Conservation (phyloP, 30 jellyfish, hydroid and myxozoan species). For the Pseudorhiza aurosa region DNA sequence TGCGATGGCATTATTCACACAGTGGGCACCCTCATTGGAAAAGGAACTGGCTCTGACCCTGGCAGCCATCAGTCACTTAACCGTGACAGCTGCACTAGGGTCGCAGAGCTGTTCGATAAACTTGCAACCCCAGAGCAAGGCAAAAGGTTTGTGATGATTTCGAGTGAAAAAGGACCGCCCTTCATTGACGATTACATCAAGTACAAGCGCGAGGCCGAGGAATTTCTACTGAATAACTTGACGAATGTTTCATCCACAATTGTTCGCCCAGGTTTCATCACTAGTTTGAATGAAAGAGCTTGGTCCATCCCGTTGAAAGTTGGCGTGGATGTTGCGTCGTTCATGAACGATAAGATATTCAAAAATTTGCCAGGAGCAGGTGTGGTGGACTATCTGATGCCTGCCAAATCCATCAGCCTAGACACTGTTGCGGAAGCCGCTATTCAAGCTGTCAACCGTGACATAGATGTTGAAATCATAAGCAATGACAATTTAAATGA, state of each 20-base stretch:
- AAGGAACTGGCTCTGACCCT: slow-evolving; percentile 74
- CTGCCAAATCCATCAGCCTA: slow-evolving; percentile 56
- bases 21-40: slow-evolving; percentile 64
- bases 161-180: slow-evolving; percentile 80
- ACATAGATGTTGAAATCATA: slow-evolving; percentile 35
- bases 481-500: slow-evolving; percentile 44
- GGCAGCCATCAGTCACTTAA: slow-evolving; percentile 69
- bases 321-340: slow-evolving; percentile 57
- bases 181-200: slow-evolving; percentile 61
- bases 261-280: slow-evolving; percentile 63
- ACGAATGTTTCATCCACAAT: slow-evolving; percentile 39
- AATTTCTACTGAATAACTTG: slow-evolving; percentile 16
- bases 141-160: slow-evolving; percentile 58
- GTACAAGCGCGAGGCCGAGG: slow-evolving; percentile 62
- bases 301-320: slow-evolving; percentile 69
- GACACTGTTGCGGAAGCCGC: slow-evolving; percentile 80
- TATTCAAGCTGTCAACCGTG: slow-evolving; percentile 59
- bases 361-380: slow-evolving; percentile 65
- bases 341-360: slow-evolving; percentile 44
- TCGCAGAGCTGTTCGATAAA: slow-evolving; percentile 54
- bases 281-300: slow-evolving; percentile 51
- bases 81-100: slow-evolving; percentile 68
- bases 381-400: slow-evolving; percentile 59
- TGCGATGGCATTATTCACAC: slow-evolving; percentile 73
- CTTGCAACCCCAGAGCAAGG: slow-evolving; percentile 40